A percentile compares a stretch with the other conserved stretches of the same genome.
These are phyloP conservation scores for Benthosema pterotum DNA, from an alignment of 2,797 vertebrate genomes.

Conservation along the genomic window DNA sequence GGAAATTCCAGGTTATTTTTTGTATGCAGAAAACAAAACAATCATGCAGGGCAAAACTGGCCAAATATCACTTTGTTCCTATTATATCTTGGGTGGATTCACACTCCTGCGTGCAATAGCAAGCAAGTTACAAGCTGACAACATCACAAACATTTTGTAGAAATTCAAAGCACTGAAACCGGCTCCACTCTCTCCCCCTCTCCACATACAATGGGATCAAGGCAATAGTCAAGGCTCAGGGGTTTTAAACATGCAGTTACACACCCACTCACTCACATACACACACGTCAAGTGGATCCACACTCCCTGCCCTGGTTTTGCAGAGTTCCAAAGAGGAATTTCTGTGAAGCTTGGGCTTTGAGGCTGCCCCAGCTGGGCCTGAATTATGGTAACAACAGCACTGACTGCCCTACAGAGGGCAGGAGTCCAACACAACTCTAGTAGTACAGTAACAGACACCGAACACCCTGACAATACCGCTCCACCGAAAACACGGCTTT, in stretches of 20 bases:
- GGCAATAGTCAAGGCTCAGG: slow-evolving; percentile 15
- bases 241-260: not conserved
- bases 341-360: slow-evolving; percentile 15
- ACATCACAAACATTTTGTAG: slow-evolving; percentile 14
- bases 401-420: slow-evolving; percentile 31
- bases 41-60: slow-evolving; percentile 26
- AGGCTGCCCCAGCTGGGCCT: slow-evolving; percentile 27
- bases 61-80: slow-evolving; percentile 16
- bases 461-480: slow-evolving; percentile 37
- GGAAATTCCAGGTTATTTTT: slow-evolving; percentile 39
- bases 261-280: not conserved
- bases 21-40: slow-evolving; percentile 21
- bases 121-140: not conserved
- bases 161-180: slow-evolving; percentile 26
- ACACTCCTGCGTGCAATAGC: not conserved
- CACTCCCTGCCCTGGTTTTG: slow-evolving; percentile 21
- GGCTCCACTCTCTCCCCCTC: not conserved
- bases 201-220: slow-evolving; percentile 15
- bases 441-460: slow-evolving; percentile 48
- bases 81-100: slow-evolving; percentile 8
- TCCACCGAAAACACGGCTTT: slow-evolving; percentile 61
- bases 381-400: slow-evolving; percentile 12
- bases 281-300: slow-evolving; percentile 22
- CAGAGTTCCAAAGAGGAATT: slow-evolving; percentile 22
- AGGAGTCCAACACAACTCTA: slow-evolving; percentile 40